These are phyloP conservation scores for Bubo scandiacus DNA, from an alignment of 2,113 vertebrate species.

Conservation along the genomic window DNA sequence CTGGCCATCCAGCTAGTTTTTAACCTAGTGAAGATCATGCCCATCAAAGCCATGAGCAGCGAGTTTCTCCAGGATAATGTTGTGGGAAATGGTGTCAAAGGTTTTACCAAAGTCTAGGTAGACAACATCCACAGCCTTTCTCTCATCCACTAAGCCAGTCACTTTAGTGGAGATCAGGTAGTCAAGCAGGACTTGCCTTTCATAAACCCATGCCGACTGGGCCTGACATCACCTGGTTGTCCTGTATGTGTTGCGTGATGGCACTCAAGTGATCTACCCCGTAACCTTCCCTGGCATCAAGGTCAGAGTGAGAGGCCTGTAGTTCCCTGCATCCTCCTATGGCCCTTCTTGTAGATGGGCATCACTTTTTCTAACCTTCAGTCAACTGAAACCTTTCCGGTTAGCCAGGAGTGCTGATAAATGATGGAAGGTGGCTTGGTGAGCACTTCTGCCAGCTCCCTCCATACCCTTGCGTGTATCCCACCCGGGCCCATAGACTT, in stretches of 20 bases:
- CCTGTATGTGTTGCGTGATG: neutral
- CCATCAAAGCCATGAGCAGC: neutral
- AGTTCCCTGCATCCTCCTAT: neutral
- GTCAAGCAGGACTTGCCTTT: neutral
- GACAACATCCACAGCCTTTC: neutral
- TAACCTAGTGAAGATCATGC: neutral
- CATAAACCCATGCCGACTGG: neutral
- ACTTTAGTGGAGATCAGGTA: neutral
- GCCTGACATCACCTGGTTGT: neutral
- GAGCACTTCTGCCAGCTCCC: neutral
- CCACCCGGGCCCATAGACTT: fast-evolving
- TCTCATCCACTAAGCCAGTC: neutral
- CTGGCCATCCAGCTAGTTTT: neutral
- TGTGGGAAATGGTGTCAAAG: neutral
- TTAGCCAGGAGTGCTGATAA: neutral
- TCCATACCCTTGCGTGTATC: neutral
- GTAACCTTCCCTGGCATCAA: neutral
- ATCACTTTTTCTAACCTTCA: neutral
- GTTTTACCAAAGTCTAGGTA: neutral
- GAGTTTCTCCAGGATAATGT: neutral
- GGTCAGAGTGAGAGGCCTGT: neutral
- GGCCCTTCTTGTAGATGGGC: neutral
- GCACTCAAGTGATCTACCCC: neutral
- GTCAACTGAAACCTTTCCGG: neutral
- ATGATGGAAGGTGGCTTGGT: too few species aligned